Evolutionary conservation across 2,888 invertebrate species (phyloP).

Genomic region (Nomada fabriciana): DNA sequence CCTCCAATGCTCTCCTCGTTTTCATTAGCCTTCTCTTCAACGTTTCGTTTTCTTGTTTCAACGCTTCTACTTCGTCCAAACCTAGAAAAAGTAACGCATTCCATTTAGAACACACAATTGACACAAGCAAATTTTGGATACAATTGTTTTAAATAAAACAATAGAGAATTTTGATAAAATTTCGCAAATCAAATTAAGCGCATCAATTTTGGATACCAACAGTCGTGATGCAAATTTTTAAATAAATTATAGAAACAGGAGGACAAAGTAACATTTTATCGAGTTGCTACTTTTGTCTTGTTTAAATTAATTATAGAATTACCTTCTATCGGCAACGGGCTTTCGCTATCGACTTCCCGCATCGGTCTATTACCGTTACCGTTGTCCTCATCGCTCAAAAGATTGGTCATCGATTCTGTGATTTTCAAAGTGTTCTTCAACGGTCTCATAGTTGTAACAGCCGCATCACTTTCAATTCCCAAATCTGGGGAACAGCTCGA

Average conservation of each 20-base stretch:
- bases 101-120: background rate
- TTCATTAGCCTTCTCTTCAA: slow-evolving; percentile 89
- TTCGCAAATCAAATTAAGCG: background rate
- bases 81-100: slow-evolving; percentile 67
- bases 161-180: background rate
- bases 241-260: background rate
- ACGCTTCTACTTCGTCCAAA: slow-evolving; percentile 84
- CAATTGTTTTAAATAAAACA: background rate
- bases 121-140: too few species aligned
- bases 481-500: slow-evolving; percentile 90
- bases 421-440: slow-evolving; percentile 81
- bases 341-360: slow-evolving; percentile 77
- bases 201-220: background rate
- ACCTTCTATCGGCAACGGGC: slow-evolving; percentile 82
- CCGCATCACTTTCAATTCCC: slow-evolving; percentile 93
- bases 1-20: slow-evolving; percentile 91
- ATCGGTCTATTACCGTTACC: slow-evolving; percentile 70
- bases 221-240: background rate
- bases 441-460: slow-evolving; percentile 78
- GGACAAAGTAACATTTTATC: background rate
- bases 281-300: background rate
- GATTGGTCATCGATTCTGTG: slow-evolving; percentile 83
- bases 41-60: slow-evolving; percentile 89
- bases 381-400: slow-evolving; percentile 81
- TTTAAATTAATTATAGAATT: background rate